Conservation (phyloP, 2,797 vertebrate genomes). For the Furcifer pardalis region DNA sequence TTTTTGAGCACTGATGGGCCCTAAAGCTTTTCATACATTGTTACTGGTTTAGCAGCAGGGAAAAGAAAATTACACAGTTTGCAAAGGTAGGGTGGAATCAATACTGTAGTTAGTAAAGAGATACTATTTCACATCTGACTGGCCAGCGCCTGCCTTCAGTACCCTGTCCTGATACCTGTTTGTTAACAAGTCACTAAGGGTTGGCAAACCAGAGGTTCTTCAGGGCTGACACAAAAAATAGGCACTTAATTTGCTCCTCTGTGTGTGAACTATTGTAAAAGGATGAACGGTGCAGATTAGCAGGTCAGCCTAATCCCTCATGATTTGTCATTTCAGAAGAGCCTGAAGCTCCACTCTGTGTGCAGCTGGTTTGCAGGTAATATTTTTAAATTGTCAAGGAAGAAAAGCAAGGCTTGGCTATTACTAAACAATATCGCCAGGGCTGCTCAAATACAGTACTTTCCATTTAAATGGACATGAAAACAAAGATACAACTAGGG, state of each 20-base stretch:
- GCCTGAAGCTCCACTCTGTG: constrained; percentile 42
- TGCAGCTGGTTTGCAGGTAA: constrained; percentile 9
- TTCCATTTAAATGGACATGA: background rate
- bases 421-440: background rate
- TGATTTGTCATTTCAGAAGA: constrained; percentile 59
- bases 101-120: constrained; percentile 94
- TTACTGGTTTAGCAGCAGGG: constrained; percentile 78
- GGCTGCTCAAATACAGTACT: background rate
- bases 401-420: constrained; percentile 23
- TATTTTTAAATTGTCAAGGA: background rate
- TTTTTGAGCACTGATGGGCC: constrained; percentile 78
- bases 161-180: constrained; percentile 79
- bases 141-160: constrained; percentile 80
- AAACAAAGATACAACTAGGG: background rate
- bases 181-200: constrained; percentile 91
- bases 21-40: constrained; percentile 77
- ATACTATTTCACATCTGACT: constrained; percentile 97
- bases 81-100: constrained; percentile 84
- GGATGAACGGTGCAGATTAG: constrained; percentile 75
- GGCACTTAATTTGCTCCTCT: constrained; percentile 82
- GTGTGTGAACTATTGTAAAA: constrained; percentile 74
- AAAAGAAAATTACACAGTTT: constrained; percentile 81
- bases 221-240: constrained; percentile 80
- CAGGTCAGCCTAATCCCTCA: constrained; percentile 72
- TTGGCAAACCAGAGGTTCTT: constrained; percentile 83